A percentile compares a stretch with the other conserved stretches of the same genome.
These are phyloP conservation scores for Aphelocoma californica DNA, from an alignment of 2,797 vertebrate genomes.

Conservation along the genomic window DNA sequence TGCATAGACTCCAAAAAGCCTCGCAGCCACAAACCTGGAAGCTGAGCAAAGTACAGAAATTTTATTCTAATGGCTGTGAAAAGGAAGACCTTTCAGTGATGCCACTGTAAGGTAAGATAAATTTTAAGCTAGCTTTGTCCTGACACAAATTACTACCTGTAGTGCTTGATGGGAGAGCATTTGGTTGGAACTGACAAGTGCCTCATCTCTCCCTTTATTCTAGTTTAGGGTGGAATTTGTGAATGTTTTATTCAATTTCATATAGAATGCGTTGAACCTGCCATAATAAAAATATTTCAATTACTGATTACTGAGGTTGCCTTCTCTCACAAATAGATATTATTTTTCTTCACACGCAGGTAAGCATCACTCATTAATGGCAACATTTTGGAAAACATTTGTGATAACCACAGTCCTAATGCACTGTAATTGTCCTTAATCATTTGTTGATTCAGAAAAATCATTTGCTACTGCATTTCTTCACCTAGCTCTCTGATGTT, in stretches of 20 bases:
- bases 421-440: background rate
- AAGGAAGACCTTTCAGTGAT: background rate
- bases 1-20: background rate
- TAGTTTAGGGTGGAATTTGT: background rate
- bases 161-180: background rate
- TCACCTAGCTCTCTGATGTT: background rate
- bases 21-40: background rate
- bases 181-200: background rate
- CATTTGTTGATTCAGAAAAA: background rate
- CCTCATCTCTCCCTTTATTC: background rate
- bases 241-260: background rate
- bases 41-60: background rate
- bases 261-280: background rate
- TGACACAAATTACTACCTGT: background rate
- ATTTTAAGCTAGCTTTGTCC: background rate
- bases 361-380: background rate
- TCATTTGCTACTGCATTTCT: background rate
- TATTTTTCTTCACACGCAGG: background rate
- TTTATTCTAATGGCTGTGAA: background rate
- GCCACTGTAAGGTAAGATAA: background rate
- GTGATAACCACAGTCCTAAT: background rate
- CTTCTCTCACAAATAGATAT: background rate
- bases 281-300: background rate
- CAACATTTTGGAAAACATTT: background rate
- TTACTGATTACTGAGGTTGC: background rate